A percentile compares a stretch with the other conserved stretches of the same genome.
These are phyloP conservation scores for Lissocephala sabroskyi DNA, from an alignment of 2,888 invertebrate genomes.

Conservation along the genomic window DNA sequence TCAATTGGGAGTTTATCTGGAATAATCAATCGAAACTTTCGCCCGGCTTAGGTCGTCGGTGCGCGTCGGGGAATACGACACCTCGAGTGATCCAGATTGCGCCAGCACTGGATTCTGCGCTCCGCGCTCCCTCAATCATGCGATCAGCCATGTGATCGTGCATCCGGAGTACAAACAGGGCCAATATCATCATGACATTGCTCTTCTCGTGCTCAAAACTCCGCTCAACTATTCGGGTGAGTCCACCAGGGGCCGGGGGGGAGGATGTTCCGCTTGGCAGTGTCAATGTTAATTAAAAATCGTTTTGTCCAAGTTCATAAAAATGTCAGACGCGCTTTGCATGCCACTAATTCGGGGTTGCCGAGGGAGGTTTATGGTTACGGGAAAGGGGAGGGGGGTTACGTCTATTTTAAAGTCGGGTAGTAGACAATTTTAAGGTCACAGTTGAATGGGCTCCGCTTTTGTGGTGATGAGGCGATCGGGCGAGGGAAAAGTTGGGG, in stretches of 20 bases:
- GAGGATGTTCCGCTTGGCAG: conserved; percentile 30
- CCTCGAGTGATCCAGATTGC: conserved; percentile 82
- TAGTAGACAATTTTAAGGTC: no score
- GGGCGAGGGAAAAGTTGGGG: no score
- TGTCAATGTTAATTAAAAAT: conserved; percentile 57
- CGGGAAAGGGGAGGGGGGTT: no score
- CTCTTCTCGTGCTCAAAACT: conserved; percentile 80
- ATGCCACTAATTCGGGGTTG: conserved; percentile 50
- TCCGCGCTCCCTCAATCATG: conserved; percentile 79
- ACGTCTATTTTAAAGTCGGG: conserved; percentile 15
- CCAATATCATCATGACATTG: conserved; percentile 82
- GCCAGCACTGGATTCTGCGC: conserved; percentile 82
- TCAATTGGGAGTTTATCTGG: background rate
- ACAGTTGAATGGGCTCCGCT: conserved; percentile 32
- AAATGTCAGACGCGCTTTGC: conserved; percentile 42
- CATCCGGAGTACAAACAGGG: conserved; percentile 83
- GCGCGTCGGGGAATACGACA: conserved; percentile 83
- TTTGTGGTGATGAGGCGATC: no score
- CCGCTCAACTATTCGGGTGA: conserved; percentile 80
- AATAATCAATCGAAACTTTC: conserved; percentile 9
- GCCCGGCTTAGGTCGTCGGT: conserved; percentile 80
- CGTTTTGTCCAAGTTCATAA: conserved; percentile 58
- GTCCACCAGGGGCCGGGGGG: conserved; percentile 28
- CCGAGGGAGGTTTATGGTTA: no score
- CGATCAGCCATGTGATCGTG: conserved; percentile 82